phyloP scores from a whole-genome alignment of 2,888 invertebrate genomes.

The Cantharis rufa region DNA sequence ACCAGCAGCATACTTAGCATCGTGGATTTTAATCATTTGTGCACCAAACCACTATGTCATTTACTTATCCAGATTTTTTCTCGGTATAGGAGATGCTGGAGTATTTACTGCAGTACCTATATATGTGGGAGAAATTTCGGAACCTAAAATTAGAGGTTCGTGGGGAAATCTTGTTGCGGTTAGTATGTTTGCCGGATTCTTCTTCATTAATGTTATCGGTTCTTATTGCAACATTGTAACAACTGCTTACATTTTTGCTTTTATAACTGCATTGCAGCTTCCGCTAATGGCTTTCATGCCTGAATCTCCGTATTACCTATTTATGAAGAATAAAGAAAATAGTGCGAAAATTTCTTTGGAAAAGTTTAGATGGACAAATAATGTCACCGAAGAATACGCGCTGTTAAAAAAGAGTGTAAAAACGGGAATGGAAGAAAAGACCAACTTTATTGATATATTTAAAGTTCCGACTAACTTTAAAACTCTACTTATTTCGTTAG shows the following conservation, averaged over 20 bases:
- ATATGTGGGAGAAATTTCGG: slow-evolving; percentile 45
- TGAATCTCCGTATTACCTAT: slow-evolving; percentile 55
- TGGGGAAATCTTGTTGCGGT: slow-evolving; percentile 45
- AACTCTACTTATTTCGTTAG: slow-evolving; percentile 41
- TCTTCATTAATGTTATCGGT: slow-evolving; percentile 58
- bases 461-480: slow-evolving; percentile 40
- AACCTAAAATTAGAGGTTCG: slow-evolving; percentile 43
- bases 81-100: slow-evolving; percentile 42
- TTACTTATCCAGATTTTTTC: slow-evolving; percentile 42
- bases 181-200: slow-evolving; percentile 39
- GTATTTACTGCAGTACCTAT: slow-evolving; percentile 41
- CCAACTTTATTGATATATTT: slow-evolving; percentile 43
- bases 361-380: slow-evolving; percentile 35
- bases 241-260: slow-evolving; percentile 2
- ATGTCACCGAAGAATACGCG: slow-evolving; percentile 41
- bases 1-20: slow-evolving; percentile 24
- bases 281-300: slow-evolving; percentile 59
- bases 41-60: slow-evolving; percentile 16
- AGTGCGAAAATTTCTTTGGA: slow-evolving; percentile 41
- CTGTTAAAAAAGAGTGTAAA: slow-evolving; percentile 41
- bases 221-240: slow-evolving; percentile 5
- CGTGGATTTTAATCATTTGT: slow-evolving; percentile 1
- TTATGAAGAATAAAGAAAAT: slow-evolving; percentile 39
- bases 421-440: slow-evolving; percentile 44
- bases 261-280: neutral